These are phyloP conservation scores for zebrafish (Danio rerio) DNA, from an alignment of 2,113 vertebrate species.

Conservation along the genomic window DNA sequence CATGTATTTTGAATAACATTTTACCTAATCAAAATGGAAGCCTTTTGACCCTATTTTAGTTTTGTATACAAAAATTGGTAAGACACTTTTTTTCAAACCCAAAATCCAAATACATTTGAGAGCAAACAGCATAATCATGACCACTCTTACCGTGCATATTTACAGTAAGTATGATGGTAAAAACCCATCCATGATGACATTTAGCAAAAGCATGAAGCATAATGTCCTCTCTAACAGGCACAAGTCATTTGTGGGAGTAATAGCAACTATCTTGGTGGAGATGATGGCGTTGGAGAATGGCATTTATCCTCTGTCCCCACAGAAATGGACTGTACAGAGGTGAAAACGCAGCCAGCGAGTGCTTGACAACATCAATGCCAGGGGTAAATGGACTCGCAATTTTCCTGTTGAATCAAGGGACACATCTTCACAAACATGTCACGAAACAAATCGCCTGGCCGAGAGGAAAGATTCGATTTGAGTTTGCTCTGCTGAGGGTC, in stretches of 20 bases:
- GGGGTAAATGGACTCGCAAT: slow-evolving; percentile 24
- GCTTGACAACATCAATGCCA: slow-evolving; percentile 19
- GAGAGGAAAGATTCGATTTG: slow-evolving; percentile 17
- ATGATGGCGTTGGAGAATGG: slow-evolving; percentile 40
- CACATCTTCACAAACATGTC: slow-evolving; percentile 22
- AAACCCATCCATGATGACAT: slow-evolving; percentile 47
- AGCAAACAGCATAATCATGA: background rate
- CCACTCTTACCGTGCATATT: background rate
- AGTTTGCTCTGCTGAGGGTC: background rate
- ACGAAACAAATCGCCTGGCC: background rate
- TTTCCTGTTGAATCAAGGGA: slow-evolving; percentile 9
- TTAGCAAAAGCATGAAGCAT: slow-evolving; percentile 39
- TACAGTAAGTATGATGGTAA: slow-evolving; percentile 12
- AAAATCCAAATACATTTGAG: background rate
- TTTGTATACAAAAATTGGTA: too few relatives aligned
- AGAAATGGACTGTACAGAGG: slow-evolving; percentile 21
- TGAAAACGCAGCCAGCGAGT: background rate
- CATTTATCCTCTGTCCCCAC: slow-evolving; percentile 43
- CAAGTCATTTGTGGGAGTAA: slow-evolving; percentile 41
- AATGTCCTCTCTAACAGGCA: slow-evolving; percentile 25
- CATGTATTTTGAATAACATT: too few relatives aligned
- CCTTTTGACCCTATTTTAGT: too few relatives aligned
- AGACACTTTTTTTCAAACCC: too few relatives aligned
- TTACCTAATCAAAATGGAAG: too few relatives aligned
- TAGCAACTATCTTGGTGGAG: slow-evolving; percentile 25